Evolutionary conservation across 92 coral and sea anemone genomes (phyloP), one percentile per base, ranked within the genome.

Genomic region (Parazoanthus atlanticus): DNA sequence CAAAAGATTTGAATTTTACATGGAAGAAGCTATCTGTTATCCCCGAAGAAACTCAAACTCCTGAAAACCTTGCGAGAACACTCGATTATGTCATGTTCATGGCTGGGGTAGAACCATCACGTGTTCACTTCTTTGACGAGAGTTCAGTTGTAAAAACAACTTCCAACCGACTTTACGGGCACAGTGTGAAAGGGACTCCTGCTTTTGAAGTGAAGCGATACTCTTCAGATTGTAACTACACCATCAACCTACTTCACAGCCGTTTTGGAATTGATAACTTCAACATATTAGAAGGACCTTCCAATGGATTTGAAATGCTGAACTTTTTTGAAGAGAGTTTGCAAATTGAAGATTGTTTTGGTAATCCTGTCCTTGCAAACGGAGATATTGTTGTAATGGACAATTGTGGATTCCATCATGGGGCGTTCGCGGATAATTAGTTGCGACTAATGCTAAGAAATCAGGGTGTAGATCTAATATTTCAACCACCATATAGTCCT

Each of bases 171-270:
- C 31, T 8, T 33, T 90, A 90, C 40, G 89, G 93, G 11, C 92
- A 89, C 70, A 49, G 56, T 49, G 56, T 49, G 41, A 86, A 64
- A 76, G 90, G 92, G 7, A 29, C 80, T 49, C 83, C 92, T 32
- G 94, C 92, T 74, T 40, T 92, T 17, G 92, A 92, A 86, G 92
- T 89, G 82, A 87, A 89, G 31, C 80, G 92, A 47, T 89, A 86
- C 43, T 49, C 88, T 86, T 92, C 92, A 16, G 84, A 88, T 75
- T 46, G 73, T 79, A 89, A 69, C 33, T 90, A 76, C 41, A 90
- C 92, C 9, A 92, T 92, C 21, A 86, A 92, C 34, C 91, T 88
- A 31, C 64, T 88, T 47, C 93, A 91, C 33, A 91, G 91, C 47
- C 58, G 91, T 78, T 91, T 91, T 88, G 91, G 89, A 76, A 66